Evolutionary conservation across 2,888 invertebrate genomes (phyloP).

Genomic region (Platerodrilus igneus): DNA sequence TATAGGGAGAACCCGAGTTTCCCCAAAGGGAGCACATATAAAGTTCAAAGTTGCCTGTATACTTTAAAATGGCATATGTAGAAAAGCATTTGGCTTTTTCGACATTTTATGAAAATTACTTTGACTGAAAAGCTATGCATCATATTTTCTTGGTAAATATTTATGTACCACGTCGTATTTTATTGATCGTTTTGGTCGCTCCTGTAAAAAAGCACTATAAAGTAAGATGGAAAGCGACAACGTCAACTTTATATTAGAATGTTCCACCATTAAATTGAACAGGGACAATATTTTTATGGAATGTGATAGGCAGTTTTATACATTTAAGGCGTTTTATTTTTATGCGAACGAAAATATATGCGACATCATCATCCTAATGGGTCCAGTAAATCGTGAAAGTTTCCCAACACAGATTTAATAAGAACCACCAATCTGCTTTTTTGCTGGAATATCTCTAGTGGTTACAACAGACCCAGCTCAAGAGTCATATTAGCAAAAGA

Average conservation of each 20-base stretch:
- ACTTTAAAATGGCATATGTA: conserved; percentile 18
- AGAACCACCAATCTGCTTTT: too few relatives aligned
- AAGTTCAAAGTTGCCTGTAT: conserved; percentile 21
- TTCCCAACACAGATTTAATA: too few relatives aligned
- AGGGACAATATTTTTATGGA: conserved; percentile 23
- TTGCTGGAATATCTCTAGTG: too few relatives aligned
- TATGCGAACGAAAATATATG: too few relatives aligned
- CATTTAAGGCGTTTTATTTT: conserved; percentile 22
- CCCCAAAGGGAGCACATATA: conserved; percentile 20
- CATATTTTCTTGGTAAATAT: conserved; percentile 23
- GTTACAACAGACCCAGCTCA: too few relatives aligned
- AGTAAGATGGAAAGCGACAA: conserved; percentile 15
- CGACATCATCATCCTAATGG: too few relatives aligned
- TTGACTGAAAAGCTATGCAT: conserved; percentile 22
- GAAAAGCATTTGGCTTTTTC: conserved; percentile 21
- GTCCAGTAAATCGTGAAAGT: too few relatives aligned
- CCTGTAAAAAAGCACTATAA: conserved; percentile 10
- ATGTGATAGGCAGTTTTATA: conserved; percentile 19
- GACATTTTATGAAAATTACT: conserved; percentile 25
- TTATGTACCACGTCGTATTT: conserved; percentile 15
- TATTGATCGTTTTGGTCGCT: conserved; percentile 12
- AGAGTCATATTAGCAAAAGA: too few relatives aligned
- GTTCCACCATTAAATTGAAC: conserved; percentile 18
- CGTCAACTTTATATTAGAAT: conserved; percentile 15
- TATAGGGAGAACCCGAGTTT: conserved; percentile 15